These are phyloP conservation scores for Falco berigora DNA, from an alignment of 2,797 vertebrate species.

Conservation along the genomic window DNA sequence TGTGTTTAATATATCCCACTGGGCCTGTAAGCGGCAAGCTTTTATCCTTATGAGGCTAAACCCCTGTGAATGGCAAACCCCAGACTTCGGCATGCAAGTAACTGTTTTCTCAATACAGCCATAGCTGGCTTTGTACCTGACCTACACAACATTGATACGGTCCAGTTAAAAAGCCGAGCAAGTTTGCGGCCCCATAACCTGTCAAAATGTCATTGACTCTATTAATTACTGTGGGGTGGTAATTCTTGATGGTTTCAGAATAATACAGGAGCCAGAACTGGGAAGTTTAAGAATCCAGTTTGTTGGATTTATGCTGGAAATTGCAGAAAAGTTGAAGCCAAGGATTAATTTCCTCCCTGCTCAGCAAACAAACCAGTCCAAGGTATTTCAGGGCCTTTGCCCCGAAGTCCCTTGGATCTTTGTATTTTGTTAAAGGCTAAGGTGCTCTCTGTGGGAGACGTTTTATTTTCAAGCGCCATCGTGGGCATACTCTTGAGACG, in stretches of 20 bases:
- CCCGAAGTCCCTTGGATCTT: neutral
- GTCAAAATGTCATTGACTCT: neutral
- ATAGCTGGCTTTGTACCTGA: no score
- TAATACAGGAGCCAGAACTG: neutral
- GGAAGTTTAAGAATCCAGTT: neutral
- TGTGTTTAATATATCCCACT: neutral
- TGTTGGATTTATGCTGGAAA: neutral
- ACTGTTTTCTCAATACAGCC: neutral
- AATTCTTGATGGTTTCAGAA: neutral
- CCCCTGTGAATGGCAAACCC: neutral
- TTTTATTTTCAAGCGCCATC: neutral
- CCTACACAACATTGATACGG: fast-evolving
- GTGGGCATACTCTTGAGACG: neutral
- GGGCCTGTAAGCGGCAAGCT: neutral
- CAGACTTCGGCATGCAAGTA: fast-evolving
- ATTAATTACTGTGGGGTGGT: neutral
- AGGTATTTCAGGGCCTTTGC: neutral
- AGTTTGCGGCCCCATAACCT: neutral
- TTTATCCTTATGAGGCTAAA: neutral
- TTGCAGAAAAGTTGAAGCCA: neutral
- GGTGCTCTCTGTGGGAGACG: neutral
- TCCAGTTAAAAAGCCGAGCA: neutral
- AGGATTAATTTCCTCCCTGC: neutral
- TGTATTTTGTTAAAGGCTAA: neutral
- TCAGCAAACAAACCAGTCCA: neutral